Base-by-base conservation (phyloP, 2,888 invertebrate species). In the Ophraella communa region DNA sequence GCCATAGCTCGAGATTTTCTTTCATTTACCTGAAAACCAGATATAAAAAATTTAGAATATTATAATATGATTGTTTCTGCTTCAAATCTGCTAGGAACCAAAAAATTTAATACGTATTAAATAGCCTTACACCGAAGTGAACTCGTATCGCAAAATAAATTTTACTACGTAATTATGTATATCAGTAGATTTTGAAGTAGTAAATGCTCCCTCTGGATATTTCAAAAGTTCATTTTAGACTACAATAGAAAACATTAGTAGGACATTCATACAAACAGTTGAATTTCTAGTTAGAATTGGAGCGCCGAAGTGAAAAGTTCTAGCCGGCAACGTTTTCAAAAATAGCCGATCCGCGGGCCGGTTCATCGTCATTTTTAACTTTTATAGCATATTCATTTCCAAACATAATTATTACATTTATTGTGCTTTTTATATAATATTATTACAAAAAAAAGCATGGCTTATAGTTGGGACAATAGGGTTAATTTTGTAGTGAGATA, bases 391-490 rank as follows among this genome's bases (percentile, higher is more conserved):
- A 67, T 62, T 67, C 65, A 62, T 60, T 55, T 27, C 17, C 39
- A 49, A 30, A 51, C 21, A 30, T 23, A n/a, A 54, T 64, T 59
- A 54, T 49, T 57, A 33, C 51, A 60, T 56, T 53, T 58, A 14
- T 17, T 51, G 30, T 20, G 27, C 39, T n/a, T n/a, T 17, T 39
- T 7, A 14, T 14, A 7, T 14, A 39, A 39, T 39, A 5, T 39
- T 39, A 4, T 39, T 14, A 14, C 4, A 39, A 14, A 17, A 17
- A 56, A 23, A 17, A 67, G 27, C 44, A 92, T 92, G 92, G 91
- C 92, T 64, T 92, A 92, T 83, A 87, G 89, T 78, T 93, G 93
- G 93, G 91, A 93, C 79, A 93, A 90, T 83, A 87, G 93, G 80
- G 92, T 93, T 71, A 89, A 87, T 78, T 93, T 93, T 82, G 89